Conservation (phyloP, 2,888 invertebrate species). For the Acrobasis repandana region DNA sequence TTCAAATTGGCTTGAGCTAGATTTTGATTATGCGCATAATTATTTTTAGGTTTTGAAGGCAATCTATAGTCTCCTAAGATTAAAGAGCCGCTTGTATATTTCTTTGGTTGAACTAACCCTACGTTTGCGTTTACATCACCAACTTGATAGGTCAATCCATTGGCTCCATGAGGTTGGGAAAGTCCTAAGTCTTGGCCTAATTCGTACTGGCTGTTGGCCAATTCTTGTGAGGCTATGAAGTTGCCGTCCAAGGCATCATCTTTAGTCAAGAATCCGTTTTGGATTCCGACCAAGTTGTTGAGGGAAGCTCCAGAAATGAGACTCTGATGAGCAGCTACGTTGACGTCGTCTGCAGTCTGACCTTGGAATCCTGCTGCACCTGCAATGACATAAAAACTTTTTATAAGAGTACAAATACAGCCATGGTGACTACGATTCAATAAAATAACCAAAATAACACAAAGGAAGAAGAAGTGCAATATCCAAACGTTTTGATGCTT, state of each 20-base stretch:
- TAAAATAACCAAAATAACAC: no score
- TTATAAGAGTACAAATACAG: no score
- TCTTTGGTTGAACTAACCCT: constrained; percentile 63
- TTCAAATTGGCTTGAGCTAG: constrained; percentile 26
- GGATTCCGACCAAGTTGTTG: constrained; percentile 73
- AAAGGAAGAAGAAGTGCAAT: no score
- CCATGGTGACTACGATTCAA: no score
- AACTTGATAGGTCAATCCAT: constrained; percentile 44
- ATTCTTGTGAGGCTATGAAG: constrained; percentile 70
- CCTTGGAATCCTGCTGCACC: constrained; percentile 75
- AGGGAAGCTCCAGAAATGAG: constrained; percentile 72
- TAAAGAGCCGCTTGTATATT: constrained; percentile 70
- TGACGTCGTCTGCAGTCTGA: constrained; percentile 72
- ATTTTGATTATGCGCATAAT: constrained; percentile 35
- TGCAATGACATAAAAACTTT: constrained; percentile 37
- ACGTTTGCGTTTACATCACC: constrained; percentile 42
- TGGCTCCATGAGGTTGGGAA: constrained; percentile 30
- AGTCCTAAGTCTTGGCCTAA: constrained; percentile 35
- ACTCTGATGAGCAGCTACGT: constrained; percentile 76
- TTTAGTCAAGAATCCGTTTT: constrained; percentile 60
- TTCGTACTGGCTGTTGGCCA: constrained; percentile 45
- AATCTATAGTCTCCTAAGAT: constrained; percentile 72
- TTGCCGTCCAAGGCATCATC: constrained; percentile 64
- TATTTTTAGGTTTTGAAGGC: constrained; percentile 50
- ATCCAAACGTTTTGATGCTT: no score